These are phyloP conservation scores for Heteronetta atricapilla DNA, from an alignment of 2,113 vertebrate species.

Conservation along the genomic window DNA sequence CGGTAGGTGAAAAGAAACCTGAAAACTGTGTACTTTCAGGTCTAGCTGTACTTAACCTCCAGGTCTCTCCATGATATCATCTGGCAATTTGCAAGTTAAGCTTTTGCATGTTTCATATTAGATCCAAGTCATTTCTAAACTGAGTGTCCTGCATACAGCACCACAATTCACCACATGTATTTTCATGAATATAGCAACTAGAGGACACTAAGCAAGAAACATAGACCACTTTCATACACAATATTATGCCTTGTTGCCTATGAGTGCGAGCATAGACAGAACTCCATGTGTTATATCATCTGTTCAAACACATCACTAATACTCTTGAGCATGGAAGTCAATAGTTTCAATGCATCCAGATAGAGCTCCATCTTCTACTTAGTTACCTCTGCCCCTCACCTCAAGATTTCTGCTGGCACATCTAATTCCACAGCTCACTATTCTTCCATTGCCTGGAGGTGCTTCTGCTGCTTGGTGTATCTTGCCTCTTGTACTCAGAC, in stretches of 20 bases:
- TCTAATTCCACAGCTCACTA: not conserved
- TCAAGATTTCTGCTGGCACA: not conserved
- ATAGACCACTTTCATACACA: not conserved
- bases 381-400: not conserved
- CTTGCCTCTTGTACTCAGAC: not conserved
- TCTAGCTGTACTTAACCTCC: not conserved
- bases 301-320: not conserved
- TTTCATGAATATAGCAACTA: not conserved
- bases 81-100: not conserved
- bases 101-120: not conserved
- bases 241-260: not conserved
- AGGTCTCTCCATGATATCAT: not conserved
- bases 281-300: rapidly evolving
- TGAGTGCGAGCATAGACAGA: not conserved
- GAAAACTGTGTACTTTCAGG: not conserved
- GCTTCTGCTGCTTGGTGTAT: not conserved
- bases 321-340: not conserved
- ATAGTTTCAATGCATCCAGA: not conserved
- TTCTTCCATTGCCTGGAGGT: not conserved
- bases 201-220: not conserved
- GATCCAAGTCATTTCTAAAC: not conserved
- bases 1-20: not conserved
- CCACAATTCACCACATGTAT: not conserved
- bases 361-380: not conserved
- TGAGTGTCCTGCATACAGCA: not conserved